Evolutionary conservation across 2,888 invertebrate genomes (phyloP), one percentile per base, ranked within the genome.

Genomic region (Sphecodes monilicornis): DNA sequence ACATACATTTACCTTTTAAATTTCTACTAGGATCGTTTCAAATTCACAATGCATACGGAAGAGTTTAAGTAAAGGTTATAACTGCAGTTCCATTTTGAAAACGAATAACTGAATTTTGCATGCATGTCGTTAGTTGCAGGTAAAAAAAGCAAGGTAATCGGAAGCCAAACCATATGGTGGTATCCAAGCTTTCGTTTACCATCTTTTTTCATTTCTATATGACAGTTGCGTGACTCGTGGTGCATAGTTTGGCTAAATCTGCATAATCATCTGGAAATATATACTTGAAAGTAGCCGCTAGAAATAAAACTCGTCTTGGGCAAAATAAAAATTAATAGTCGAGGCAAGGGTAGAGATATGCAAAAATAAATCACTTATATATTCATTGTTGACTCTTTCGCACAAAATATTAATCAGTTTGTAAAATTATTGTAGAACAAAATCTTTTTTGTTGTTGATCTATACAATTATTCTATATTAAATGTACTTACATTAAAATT

Each of bases 231-330:
- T 64, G 64, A 64, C 64, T 64, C 18, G 32, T 22, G 32, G 22
- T 18, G 64, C 64, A 64, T 29, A 64, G 64, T 32, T 64, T 32
- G 64, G 3, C 6, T 5, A 22, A 46, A 71, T 13, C 43, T 46
- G 36, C 46, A 29, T 46, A 29, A 71, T 46, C 43, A 64, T 64
- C 64, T 22, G 64, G 32, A 64, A 64, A 29, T 64, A 64, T 64
- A 22, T 32, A 32, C 64, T 64, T 64, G 32, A 18, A 64, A 32
- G 32, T 22, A 18, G 18, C 5, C 32, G 64, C 8, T 32, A 64
- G 18, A 22, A 29, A 22, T 64, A 32, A 64, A 64, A 32, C 64
- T 18, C 64, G 32, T 29, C 32, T 32, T 3, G 18, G 18, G 10
- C 32, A 8, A 16, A 64, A 60, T 60, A 16, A 32, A 64, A 64